A percentile compares a stretch with the other conserved stretches of the same genome.
Conservation (phyloP, 2,888 invertebrate species). For the Lapara coniferarum region DNA sequence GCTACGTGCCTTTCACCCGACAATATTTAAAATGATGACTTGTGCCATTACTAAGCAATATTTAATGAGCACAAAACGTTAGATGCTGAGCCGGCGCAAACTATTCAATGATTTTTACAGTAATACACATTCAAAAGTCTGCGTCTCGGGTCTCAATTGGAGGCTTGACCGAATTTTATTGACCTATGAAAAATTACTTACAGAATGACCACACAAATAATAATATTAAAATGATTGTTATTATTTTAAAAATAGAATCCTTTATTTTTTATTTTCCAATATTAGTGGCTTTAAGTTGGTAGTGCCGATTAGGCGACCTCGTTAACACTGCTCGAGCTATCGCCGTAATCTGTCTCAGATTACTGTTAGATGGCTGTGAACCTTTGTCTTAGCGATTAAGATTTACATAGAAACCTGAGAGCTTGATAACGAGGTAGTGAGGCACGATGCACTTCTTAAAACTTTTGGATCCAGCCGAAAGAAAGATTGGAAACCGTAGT, state of each 20-base stretch:
- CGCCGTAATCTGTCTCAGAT: neutral
- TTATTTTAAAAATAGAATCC: neutral
- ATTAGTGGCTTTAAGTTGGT: neutral
- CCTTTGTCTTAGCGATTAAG: neutral
- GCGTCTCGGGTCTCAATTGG: neutral
- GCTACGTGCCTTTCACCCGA: constrained; percentile 53
- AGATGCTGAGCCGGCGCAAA: constrained; percentile 9
- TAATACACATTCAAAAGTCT: constrained; percentile 9
- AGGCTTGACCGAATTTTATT: constrained; percentile 17
- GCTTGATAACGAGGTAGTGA: too few relatives aligned
- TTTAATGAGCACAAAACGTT: constrained; percentile 38
- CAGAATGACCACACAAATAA: neutral
- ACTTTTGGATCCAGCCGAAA: too few relatives aligned
- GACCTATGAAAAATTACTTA: constrained; percentile 3
- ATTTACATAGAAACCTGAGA: neutral
- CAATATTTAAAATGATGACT: constrained; percentile 40
- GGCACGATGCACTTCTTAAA: too few relatives aligned
- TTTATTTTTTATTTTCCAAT: neutral
- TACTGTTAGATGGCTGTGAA: neutral
- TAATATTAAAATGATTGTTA: neutral
- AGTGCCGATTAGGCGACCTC: neutral
- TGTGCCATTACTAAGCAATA: constrained; percentile 41
- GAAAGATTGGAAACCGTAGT: constrained; percentile 7
- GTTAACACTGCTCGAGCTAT: neutral
- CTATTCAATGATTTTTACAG: constrained; percentile 16